These are phyloP conservation scores for Hyposoter dolosus DNA, from an alignment of 2,888 invertebrate species.

Conservation along the genomic window DNA sequence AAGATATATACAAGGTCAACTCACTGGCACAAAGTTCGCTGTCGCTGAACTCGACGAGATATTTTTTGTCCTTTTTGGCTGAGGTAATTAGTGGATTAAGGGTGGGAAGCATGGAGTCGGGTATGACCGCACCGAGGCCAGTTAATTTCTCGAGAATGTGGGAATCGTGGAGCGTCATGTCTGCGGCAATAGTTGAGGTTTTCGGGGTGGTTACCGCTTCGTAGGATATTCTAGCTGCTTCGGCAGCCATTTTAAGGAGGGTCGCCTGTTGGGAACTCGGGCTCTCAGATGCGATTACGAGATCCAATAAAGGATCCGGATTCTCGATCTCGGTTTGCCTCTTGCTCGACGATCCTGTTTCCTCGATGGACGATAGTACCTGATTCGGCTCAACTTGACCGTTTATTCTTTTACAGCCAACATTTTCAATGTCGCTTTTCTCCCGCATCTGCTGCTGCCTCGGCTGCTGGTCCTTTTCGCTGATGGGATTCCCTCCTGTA, in stretches of 20 bases:
- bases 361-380: conserved; percentile 57
- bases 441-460: conserved; percentile 80
- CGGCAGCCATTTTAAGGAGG: conserved; percentile 79
- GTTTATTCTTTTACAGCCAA: conserved; percentile 51
- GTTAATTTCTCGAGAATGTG: conserved; percentile 76
- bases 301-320: conserved; percentile 81
- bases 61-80: conserved; percentile 73
- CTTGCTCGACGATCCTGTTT: conserved; percentile 40
- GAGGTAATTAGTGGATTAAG: conserved; percentile 28
- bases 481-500: conserved; percentile 71
- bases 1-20: conserved; percentile 28
- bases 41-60: conserved; percentile 81
- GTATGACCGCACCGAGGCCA: conserved; percentile 66
- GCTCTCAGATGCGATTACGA: conserved; percentile 81
- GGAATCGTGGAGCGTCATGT: conserved; percentile 70
- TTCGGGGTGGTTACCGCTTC: conserved; percentile 70
- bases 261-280: conserved; percentile 78
- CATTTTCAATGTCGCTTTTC: conserved; percentile 57
- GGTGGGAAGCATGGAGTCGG: conserved; percentile 56
- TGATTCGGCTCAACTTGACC: conserved; percentile 64
- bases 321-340: conserved; percentile 55
- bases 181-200: conserved; percentile 69
- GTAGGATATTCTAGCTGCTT: conserved; percentile 77
- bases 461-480: conserved; percentile 67
- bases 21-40: conserved; percentile 80